Percentiles rank a stretch among this genome's conserved stretches.
Conservation (phyloP, 1,140 invertebrate species). For the Drosophila nasuta region DNA sequence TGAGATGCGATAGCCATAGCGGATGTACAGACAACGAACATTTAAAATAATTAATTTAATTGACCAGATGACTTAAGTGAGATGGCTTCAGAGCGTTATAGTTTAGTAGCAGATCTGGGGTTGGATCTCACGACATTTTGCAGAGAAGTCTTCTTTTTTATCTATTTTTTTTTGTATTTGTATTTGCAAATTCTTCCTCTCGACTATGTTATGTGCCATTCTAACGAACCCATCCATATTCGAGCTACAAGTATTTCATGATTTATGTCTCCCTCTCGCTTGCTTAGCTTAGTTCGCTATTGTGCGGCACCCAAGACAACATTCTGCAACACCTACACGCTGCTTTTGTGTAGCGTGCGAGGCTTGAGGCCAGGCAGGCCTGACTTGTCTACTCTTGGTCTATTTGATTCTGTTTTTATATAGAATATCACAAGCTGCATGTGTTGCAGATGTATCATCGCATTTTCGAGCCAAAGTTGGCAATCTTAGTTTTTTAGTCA, state of each 20-base stretch:
- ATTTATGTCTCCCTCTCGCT: conserved; percentile 8
- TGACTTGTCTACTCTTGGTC: conserved; percentile 5
- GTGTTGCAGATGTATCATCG: conserved; percentile 57
- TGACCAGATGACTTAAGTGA: conserved; percentile 19
- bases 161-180: no score
- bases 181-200: conserved; percentile 1
- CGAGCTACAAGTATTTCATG: conserved; percentile 13
- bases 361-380: conserved; percentile 31
- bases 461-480: conserved; percentile 58
- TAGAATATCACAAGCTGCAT: conserved; percentile 8
- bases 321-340: conserved; percentile 69
- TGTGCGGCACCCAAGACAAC: conserved; percentile 62
- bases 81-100: conserved; percentile 26
- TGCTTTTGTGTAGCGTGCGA: conserved; percentile 46
- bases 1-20: not conserved
- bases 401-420: conserved; percentile 27
- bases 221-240: not conserved
- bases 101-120: conserved; percentile 2
- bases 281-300: not conserved
- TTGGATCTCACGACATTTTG: conserved; percentile 48
- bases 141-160: not conserved
- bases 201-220: no score
- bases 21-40: conserved; percentile 20
- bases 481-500: conserved; percentile 43
- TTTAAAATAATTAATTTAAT: conserved; percentile 71